Evolutionary conservation across 2,113 vertebrate species (phyloP), one percentile per base, ranked within the genome.

Genomic region (Protomyctophum bolini): DNA sequence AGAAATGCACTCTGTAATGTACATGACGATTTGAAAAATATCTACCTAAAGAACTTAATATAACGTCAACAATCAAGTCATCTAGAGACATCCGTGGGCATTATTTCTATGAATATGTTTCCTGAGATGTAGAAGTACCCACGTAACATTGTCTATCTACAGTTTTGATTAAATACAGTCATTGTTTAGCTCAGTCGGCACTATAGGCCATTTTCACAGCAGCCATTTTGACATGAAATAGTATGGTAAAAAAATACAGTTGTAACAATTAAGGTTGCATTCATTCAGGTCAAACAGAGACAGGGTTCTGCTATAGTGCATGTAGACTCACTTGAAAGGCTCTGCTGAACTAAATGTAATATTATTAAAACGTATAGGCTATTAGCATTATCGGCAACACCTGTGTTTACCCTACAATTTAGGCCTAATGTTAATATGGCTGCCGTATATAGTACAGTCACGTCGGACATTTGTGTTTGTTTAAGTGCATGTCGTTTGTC

Each of bases 401-500:
- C 33, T 41, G 33, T 41, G 33, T 41, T 6, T 41, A 41, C 33
- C 33, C 33, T 41, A 41, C 33, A 2, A 41, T 41, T 41, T 41
- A 41, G 33, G 33, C 33, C 33, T 41, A 41, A 41, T 41, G 33
- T 41, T 41, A 41, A 41, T 41, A 41, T 41, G 33, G 33, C 21
- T 21, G 21, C 33, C 33, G 33, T 50, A n/a, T 10, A 7, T 10
- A 61, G 29, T 66, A 72, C 75, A 69, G 73, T 79, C 64, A 58
- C 60, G 50, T 82, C 50, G 48, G 66, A 64, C 77, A 60, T 62
- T 68, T 63, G 66, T 63, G 69, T 70, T 15, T n/a, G 12, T 75
- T 75, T 91, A 92, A 93, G 92, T 91, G 92, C 90, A 77, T 79
- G 46, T 54, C 64, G 45, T 75, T 75, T 68, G 69, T 59, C 29